Evolutionary conservation across 2,888 invertebrate genomes (phyloP).

Genomic region (Chrysotoxum bicinctum): DNA sequence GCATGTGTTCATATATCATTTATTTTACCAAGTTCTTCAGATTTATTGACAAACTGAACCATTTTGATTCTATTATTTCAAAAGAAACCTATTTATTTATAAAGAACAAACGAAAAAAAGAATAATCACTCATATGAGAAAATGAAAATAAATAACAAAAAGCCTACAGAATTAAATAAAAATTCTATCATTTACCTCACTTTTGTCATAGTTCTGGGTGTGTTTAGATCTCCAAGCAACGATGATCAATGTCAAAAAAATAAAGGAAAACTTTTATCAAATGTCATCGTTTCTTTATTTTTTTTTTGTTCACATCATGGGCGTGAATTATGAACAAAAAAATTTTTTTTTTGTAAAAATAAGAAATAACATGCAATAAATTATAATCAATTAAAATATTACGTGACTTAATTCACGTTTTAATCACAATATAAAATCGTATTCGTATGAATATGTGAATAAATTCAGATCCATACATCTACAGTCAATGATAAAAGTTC

Average conservation of each 20-base stretch:
- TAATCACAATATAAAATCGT: conserved; percentile 59
- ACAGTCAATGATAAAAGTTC: conserved; percentile 5
- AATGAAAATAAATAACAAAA: too few relatives aligned
- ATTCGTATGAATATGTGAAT: not conserved
- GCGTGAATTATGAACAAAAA: not conserved
- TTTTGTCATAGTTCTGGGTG: not conserved
- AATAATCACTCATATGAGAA: too few relatives aligned
- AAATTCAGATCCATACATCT: not conserved
- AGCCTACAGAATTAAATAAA: too few relatives aligned
- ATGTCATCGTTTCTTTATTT: not conserved
- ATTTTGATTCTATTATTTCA: too few relatives aligned
- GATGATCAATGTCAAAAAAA: too few relatives aligned
- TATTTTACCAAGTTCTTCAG: not conserved
- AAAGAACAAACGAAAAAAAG: too few relatives aligned
- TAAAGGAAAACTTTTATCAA: not conserved
- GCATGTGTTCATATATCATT: not conserved
- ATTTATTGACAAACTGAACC: too few relatives aligned
- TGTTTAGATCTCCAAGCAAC: not conserved
- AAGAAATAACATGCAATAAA: conserved; percentile 46
- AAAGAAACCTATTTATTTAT: too few relatives aligned
- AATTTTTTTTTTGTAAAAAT: not conserved
- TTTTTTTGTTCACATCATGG: not conserved
- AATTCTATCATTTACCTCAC: too few relatives aligned
- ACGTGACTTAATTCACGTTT: conserved; percentile 68
- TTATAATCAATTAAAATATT: conserved; percentile 66